Percentiles rank a stretch among this genome's conserved stretches.
These are phyloP conservation scores for Malaclemys terrapin DNA, from an alignment of 2,113 vertebrate genomes.

Conservation along the genomic window DNA sequence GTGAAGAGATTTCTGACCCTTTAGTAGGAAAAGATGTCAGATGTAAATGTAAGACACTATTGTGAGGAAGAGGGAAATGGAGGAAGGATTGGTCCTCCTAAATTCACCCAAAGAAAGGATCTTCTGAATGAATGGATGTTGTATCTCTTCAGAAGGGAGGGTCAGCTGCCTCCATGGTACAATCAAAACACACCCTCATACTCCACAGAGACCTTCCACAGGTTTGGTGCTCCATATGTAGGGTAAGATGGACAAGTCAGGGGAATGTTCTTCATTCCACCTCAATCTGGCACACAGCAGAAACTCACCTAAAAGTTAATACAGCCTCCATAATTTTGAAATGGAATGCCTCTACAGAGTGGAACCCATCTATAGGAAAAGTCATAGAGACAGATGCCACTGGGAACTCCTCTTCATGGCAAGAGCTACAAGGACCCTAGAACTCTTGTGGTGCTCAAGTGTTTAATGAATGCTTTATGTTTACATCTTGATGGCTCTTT, in stretches of 20 bases:
- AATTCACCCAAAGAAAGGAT: not conserved
- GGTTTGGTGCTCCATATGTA: not conserved
- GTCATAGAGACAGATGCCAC: not conserved
- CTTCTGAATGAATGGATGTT: not conserved
- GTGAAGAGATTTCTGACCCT: not conserved
- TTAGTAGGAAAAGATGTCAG: not conserved
- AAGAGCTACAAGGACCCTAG: not conserved
- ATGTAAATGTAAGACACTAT: not conserved
- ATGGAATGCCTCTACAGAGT: not conserved
- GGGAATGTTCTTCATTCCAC: not conserved
- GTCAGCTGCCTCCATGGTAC: not conserved
- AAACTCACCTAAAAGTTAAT: not conserved
- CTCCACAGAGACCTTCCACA: not conserved
- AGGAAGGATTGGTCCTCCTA: not conserved
- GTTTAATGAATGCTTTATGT: not conserved
- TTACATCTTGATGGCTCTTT: not conserved
- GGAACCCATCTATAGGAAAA: fast-evolving
- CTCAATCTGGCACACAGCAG: fast-evolving
- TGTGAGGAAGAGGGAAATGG: not conserved
- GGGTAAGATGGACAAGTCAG: fast-evolving
- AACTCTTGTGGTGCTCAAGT: not conserved
- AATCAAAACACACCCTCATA: not conserved
- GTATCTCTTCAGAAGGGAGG: fast-evolving
- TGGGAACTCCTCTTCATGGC: not conserved
- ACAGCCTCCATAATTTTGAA: not conserved